Percentiles rank a stretch among this genome's conserved stretches.
Conservation (phyloP, 2,113 vertebrate genomes). For the Pelusios castaneus region DNA sequence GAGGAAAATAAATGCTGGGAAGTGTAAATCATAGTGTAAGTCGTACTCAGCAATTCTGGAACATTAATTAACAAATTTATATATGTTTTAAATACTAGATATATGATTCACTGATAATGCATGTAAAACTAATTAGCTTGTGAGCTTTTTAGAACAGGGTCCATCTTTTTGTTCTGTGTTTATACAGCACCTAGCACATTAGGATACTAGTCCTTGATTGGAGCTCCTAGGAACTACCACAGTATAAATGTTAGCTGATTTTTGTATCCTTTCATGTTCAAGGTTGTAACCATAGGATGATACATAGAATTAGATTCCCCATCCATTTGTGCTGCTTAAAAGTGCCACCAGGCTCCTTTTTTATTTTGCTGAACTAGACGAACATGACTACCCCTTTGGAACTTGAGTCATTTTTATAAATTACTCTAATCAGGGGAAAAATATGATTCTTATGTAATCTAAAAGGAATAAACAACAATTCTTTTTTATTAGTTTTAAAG, state of each 20-base stretch:
- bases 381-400: too few relatives aligned
- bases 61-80: background rate
- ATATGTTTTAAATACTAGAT: background rate
- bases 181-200: background rate
- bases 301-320: rapidly evolving
- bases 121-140: background rate
- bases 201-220: background rate
- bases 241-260: background rate
- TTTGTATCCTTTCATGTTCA: background rate
- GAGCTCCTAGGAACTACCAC: background rate
- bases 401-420: background rate
- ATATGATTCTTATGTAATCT: background rate
- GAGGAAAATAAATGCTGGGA: too few relatives aligned
- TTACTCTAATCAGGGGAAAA: background rate
- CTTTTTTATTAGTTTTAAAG: background rate
- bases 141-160: background rate
- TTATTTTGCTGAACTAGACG: too few relatives aligned
- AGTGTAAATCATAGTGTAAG: too few relatives aligned
- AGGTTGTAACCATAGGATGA: background rate
- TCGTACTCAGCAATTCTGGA: rapidly evolving
- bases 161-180: background rate
- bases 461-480: background rate
- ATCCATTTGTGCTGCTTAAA: background rate
- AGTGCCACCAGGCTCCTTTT: too few relatives aligned
- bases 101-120: background rate